Conservation (phyloP, 2,888 invertebrate genomes). For the Liposcelis brunnea region DNA sequence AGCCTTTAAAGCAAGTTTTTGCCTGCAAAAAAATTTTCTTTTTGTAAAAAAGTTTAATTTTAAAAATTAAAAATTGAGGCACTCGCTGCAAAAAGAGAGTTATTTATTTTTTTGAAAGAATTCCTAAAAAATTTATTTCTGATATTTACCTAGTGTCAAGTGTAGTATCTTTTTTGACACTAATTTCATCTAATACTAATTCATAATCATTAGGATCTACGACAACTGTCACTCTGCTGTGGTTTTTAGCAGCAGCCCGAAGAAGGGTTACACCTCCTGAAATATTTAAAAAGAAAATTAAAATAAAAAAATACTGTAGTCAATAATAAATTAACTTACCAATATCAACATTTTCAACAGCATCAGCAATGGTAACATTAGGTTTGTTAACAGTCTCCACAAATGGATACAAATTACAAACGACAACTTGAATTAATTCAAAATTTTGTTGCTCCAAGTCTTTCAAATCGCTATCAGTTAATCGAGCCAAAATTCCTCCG, state of each 20-base stretch:
- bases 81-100: no score
- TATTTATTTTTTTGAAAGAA: no score
- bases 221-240: slow-evolving; percentile 80
- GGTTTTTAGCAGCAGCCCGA: slow-evolving; percentile 94
- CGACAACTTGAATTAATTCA: slow-evolving; percentile 70
- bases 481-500: slow-evolving; percentile 58
- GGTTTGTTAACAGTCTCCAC: slow-evolving; percentile 68
- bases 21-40: slow-evolving; percentile 41
- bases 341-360: slow-evolving; percentile 93
- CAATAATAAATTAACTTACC: slow-evolving; percentile 32
- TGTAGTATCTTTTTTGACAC: slow-evolving; percentile 47
- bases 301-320: no score
- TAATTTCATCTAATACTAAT: slow-evolving; percentile 54
- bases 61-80: no score
- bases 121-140: no score
- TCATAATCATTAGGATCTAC: slow-evolving; percentile 84
- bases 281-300: no score
- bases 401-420: slow-evolving; percentile 95
- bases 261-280: slow-evolving; percentile 82
- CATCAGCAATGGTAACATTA: slow-evolving; percentile 65
- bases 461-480: slow-evolving; percentile 54
- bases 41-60: no score
- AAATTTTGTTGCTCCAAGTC: slow-evolving; percentile 69
- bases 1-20: slow-evolving; percentile 70
- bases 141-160: slow-evolving; percentile 44